Evolutionary conservation across 92 coral and sea anemone genomes (phyloP).

Genomic region (Chrysogorgia sp.): DNA sequence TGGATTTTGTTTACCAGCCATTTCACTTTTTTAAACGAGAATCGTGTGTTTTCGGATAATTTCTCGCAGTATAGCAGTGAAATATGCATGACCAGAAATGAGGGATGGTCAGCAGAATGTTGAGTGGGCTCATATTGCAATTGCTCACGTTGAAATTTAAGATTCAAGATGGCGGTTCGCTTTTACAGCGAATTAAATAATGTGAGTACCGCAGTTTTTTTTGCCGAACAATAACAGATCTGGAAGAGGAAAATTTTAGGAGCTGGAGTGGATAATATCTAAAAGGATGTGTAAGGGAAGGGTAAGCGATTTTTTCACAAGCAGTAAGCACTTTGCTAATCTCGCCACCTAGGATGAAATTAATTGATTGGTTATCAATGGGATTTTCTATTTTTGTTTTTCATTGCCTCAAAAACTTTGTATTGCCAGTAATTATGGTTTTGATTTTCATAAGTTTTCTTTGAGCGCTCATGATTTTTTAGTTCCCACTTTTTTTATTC

Average conservation of each 20-base stretch:
- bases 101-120: constrained; percentile 6
- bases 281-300: constrained; percentile 11
- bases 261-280: neutral
- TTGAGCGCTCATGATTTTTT: constrained; percentile 43
- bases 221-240: neutral
- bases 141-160: no score
- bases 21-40: no score
- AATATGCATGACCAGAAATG: constrained; percentile 11
- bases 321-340: neutral
- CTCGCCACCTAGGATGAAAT: neutral
- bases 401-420: constrained; percentile 30
- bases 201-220: neutral
- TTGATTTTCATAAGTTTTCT: constrained; percentile 48
- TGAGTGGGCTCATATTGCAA: no score
- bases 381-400: constrained; percentile 15
- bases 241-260: neutral
- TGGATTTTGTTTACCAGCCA: no score
- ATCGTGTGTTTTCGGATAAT: no score
- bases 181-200: neutral
- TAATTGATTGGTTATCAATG: neutral
- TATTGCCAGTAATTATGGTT: constrained; percentile 46
- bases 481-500: constrained; percentile 71
- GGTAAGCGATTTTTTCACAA: neutral
- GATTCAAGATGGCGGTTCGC: constrained; percentile 3
- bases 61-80: no score